phyloP scores from a whole-genome alignment of 2,113 vertebrate genomes.

The Beaufortia kweichowensis region DNA sequence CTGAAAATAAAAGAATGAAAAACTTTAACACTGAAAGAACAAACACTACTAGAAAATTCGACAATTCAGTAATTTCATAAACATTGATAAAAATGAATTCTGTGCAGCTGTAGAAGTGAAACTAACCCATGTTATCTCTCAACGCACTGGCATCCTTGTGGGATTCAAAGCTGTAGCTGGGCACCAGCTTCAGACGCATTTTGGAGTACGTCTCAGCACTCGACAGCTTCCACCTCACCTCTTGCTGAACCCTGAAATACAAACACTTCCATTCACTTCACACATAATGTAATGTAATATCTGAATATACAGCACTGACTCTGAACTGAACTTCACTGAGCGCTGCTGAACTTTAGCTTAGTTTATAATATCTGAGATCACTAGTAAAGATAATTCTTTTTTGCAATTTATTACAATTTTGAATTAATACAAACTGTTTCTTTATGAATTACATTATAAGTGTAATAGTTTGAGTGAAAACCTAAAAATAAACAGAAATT shows the following conservation, averaged over 20 bases:
- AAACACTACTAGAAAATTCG: neutral
- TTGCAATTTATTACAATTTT: too few species aligned
- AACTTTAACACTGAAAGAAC: neutral
- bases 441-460: too few species aligned
- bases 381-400: too few species aligned
- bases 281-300: neutral
- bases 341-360: neutral
- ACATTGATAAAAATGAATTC: too few species aligned
- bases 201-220: conserved; percentile 91
- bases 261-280: conserved; percentile 32
- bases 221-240: conserved; percentile 86
- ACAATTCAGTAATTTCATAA: too few species aligned
- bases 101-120: neutral
- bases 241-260: conserved; percentile 62
- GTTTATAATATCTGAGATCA: neutral
- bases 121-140: conserved; percentile 90
- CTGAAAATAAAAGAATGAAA: conserved; percentile 62
- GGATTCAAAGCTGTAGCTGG: conserved; percentile 85
- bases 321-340: neutral
- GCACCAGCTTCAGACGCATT: conserved; percentile 96
- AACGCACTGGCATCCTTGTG: conserved; percentile 92
- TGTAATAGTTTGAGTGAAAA: too few species aligned
- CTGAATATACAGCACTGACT: neutral
- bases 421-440: too few species aligned
- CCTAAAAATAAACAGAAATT: too few species aligned